Base-by-base conservation (phyloP, 2,797 vertebrate genomes). In the Urophycis tenuis region DNA sequence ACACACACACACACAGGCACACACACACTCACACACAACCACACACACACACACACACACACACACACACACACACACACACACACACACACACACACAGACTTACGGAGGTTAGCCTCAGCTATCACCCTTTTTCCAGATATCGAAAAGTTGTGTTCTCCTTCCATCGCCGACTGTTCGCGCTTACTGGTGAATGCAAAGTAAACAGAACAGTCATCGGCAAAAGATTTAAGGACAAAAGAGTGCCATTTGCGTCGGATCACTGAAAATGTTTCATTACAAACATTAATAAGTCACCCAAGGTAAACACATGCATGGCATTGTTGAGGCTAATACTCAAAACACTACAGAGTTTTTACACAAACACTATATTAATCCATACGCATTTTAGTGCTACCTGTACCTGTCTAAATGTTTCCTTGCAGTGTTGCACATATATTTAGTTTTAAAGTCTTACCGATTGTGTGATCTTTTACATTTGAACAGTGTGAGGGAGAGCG, bases 21-120 rank as follows among this genome's bases (percentile, higher is more conserved):
- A 41, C 39, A 41, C 39, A 36, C 35, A 36, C 9, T 8, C 36
- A 72, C 34, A 71, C 6, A 72, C 4, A 73, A 29, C 17, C 22
- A 70, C n/a, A 72, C 67, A 35, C 5, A 78, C 25, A 64, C n/a
- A 69, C 29, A 78, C 19, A 25, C 19, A 74, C 17, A 70, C 49
- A 76, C 22, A 45, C 19, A 32, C 30, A 60, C 35, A 36, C 35
- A 4, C 35, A 36, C 35, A 36, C 35, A 4, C 35, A 36, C 35
- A 36, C 35, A 36, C 35, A 36, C n/a, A n/a, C n/a, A n/a, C n/a
- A n/a, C n/a, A n/a, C n/a, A n/a, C n/a, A n/a, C n/a, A n/a, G n/a
- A 84, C 87, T 89, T 87, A 92, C 89, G 87, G 71, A 92, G 83
- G 81, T 91, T 84, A 33, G 73, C 80, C 74, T 90, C 89, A 11